phyloP scores from a whole-genome alignment of 2,888 invertebrate species.

The Sinopyrophorus schimmeli region DNA sequence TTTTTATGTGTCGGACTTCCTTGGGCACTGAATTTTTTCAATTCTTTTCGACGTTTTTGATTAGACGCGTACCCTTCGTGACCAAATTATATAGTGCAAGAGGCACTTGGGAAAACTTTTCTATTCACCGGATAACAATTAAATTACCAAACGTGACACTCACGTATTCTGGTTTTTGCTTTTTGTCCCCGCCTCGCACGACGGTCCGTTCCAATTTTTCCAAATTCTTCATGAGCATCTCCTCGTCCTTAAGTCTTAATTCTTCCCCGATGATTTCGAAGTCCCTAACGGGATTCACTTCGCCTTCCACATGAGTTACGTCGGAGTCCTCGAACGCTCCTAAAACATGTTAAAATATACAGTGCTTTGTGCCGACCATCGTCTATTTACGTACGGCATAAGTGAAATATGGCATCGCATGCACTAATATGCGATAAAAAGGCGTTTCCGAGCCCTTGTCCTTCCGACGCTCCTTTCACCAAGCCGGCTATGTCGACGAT shows the following conservation, averaged over 20 bases:
- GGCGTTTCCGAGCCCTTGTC: constrained; percentile 97
- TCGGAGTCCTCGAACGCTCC: constrained; percentile 98
- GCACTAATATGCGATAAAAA: constrained; percentile 98
- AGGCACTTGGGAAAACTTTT: too few species aligned
- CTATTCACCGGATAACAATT: too few species aligned
- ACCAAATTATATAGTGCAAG: too few species aligned
- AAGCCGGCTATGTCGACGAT: constrained; percentile 98
- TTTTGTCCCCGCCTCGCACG: constrained; percentile 87
- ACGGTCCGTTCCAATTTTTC: constrained; percentile 87
- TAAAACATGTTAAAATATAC: constrained; percentile 46
- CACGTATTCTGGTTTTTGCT: constrained; percentile 93
- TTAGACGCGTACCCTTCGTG: too few species aligned
- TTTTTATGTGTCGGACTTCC: too few species aligned
- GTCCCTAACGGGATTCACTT: constrained; percentile 96
- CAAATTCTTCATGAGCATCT: constrained; percentile 77
- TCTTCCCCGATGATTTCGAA: constrained; percentile 96
- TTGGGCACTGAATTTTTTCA: too few species aligned
- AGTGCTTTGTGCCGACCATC: background rate
- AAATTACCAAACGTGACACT: constrained; percentile 51
- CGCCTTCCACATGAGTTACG: constrained; percentile 98
- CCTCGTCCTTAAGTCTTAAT: constrained; percentile 91
- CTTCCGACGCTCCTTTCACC: constrained; percentile 97
- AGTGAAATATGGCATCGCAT: constrained; percentile 97
- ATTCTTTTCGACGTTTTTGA: too few species aligned
- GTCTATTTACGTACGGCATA: constrained; percentile 87